Evolutionary conservation across 2,888 invertebrate species (phyloP), one percentile per base, ranked within the genome.

Genomic region (Mesochorus sp.): DNA sequence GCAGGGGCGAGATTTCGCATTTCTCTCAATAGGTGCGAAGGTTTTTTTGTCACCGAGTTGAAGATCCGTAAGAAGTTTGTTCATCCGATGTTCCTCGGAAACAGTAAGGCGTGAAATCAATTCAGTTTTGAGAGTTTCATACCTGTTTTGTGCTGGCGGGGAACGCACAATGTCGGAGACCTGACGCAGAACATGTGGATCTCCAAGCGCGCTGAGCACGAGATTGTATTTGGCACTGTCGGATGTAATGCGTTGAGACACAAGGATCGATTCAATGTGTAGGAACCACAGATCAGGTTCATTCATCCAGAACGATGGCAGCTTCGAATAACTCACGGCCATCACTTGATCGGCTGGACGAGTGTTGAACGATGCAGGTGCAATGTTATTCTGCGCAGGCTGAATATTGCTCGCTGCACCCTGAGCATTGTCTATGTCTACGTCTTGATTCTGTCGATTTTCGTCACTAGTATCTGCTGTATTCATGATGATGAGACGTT

Each of bases 61-160:
- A 5, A 66, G 14, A n/a, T 66, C 66, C 0, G 53, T 66, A 1
- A 66, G 12, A 1, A 53, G 19, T 17, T 19, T 24, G 8, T 53
- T 8, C 0, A 42, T 17, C 12, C 53, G 66, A 1, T 12, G 39
- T 3, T 66, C 14, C n/a, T 28, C 28, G 0, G 53, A 66, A 19
- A 53, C 53, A 4, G 39, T 66, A 34, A 66, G 53, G 17, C 66
- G 24, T n/a, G 24, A n/a, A 0, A 53, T 66, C n/a, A 66, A 26
- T 8, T 37, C 14, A 8, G 0, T 53, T 53, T 28, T 66, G 0
- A 66, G n/a, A 14, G 42, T 17, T 19, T 39, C 12, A 6, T 53
- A 66, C 34, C 53, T 66, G 0, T 37, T 42, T 1, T 0, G 12
- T 2, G 24, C 14, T 12, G 66, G 66, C 0, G 66, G 66, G 24